Evolutionary conservation across 2,888 invertebrate genomes (phyloP).

Genomic region (Maniola hyperantus): DNA sequence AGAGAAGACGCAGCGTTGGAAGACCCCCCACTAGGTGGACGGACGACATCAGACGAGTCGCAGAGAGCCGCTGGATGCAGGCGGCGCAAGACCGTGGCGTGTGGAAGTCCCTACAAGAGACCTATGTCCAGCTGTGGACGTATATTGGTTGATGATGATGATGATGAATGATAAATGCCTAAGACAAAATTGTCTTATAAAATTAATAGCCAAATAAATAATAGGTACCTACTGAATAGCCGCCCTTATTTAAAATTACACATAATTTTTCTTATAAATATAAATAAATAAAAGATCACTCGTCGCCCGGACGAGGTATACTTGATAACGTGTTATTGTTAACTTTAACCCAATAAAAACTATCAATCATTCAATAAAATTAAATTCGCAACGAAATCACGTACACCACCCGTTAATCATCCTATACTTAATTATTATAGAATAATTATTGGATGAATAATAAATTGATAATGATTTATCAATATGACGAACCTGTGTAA

Average conservation of each 20-base stretch:
- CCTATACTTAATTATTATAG: too few relatives aligned
- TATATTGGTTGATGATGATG: too few relatives aligned
- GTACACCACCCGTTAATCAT: constrained; percentile 13
- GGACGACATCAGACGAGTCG: too few relatives aligned
- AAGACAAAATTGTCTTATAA: too few relatives aligned
- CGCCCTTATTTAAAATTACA: not conserved
- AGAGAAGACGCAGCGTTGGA: too few relatives aligned
- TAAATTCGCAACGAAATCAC: constrained; percentile 29
- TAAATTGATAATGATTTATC: constrained; percentile 23
- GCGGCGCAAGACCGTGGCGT: too few relatives aligned
- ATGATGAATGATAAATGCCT: too few relatives aligned
- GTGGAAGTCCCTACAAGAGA: too few relatives aligned
- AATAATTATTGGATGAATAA: constrained; percentile 15
- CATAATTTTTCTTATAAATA: not conserved
- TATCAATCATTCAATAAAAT: constrained; percentile 24
- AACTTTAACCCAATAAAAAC: constrained; percentile 29
- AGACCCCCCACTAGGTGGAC: too few relatives aligned
- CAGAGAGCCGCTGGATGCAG: too few relatives aligned
- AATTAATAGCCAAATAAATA: too few relatives aligned
- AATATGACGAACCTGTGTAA: not conserved
- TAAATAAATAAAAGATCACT: not conserved
- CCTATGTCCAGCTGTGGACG: too few relatives aligned
- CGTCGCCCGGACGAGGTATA: not conserved
- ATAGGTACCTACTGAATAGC: not conserved
- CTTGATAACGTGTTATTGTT: constrained; percentile 19